Base-by-base conservation (phyloP, 2,113 vertebrate species). In the Mellivora capensis region DNA sequence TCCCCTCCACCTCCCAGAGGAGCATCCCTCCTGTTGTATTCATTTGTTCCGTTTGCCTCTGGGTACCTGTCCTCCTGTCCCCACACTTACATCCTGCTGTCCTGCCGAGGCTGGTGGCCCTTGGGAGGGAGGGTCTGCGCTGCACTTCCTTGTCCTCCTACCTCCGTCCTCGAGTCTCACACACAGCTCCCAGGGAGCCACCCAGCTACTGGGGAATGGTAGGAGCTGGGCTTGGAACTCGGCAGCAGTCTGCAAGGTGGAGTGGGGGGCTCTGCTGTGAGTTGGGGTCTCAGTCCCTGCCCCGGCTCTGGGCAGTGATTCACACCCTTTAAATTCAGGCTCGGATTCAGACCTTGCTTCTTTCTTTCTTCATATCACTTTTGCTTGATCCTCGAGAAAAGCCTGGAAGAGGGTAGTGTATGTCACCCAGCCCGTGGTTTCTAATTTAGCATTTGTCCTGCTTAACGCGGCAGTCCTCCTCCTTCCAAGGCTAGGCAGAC, bases 401-500 rank as follows among this genome's bases (percentile, higher is more conserved):
- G 34, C 69, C 18, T 31, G 3, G 5, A 82, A 39, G 52, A 44
- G 44, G 42, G 5, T 2, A 3, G 11, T 10, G 71, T 18, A 44
- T 2, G 3, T 61, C 2, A 5, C 9, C 23, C 12, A 31, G 57
- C 20, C 29, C 8, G 4, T 67, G 54, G 47, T 11, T 34, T 3
- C 77, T 54, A 37, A 47, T 62, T 3, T 4, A 83, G 20, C 4
- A 25, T 64, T 82, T 83, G 54, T 71, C 97, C 31, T 90, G 15
- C 80, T 93, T 25, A 67, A 54, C 74, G 13, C 88, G 83, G 76
- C 8, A 37, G 18, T 47, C 31, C 42, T 72, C 97, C 39, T 62
- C 79, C 21, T 54, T 95, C 86, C 81, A 47, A 27, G 93, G 93
- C 71, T 67, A 62, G 97, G 82, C 54, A 87, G 18, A 34, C n/a